These are phyloP conservation scores for Syngnathus rostellatus DNA, from an alignment of 2,797 vertebrate genomes.

Conservation along the genomic window DNA sequence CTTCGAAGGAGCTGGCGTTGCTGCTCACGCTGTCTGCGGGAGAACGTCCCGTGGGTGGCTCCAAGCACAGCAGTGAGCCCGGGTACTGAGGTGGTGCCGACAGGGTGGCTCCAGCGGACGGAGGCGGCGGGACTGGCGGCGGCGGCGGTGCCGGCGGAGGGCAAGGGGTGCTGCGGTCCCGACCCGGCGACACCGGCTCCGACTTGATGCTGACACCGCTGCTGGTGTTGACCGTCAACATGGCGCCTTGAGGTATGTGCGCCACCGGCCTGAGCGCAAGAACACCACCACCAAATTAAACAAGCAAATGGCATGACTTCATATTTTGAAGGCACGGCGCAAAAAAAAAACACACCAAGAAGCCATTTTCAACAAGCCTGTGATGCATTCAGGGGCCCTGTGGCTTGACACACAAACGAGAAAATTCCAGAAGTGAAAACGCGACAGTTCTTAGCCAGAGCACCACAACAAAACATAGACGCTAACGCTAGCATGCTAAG, in stretches of 20 bases:
- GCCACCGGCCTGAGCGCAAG: constrained; percentile 74
- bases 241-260: constrained; percentile 82
- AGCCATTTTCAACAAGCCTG: constrained; percentile 9
- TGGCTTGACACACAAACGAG: constrained; percentile 25
- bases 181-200: constrained; percentile 88
- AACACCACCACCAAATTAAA: constrained; percentile 18
- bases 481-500: background rate
- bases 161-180: constrained; percentile 84
- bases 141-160: constrained; percentile 54
- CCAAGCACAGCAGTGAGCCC: constrained; percentile 71
- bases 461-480: background rate
- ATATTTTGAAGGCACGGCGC: constrained; percentile 15
- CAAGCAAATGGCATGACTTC: constrained; percentile 5
- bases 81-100: constrained; percentile 67
- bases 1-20: constrained; percentile 88
- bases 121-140: constrained; percentile 31
- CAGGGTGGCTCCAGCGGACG: constrained; percentile 47
- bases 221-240: constrained; percentile 90
- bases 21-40: constrained; percentile 92
- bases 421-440: constrained; percentile 5
- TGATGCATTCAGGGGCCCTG: constrained; percentile 36
- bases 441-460: constrained; percentile 15
- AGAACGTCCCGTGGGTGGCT: constrained; percentile 76
- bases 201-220: constrained; percentile 91
- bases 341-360: constrained; percentile 10